Evolutionary conservation across 2,797 vertebrate genomes (phyloP), one percentile per base, ranked within the genome.

Genomic region (Myioborus melanocephalus): DNA sequence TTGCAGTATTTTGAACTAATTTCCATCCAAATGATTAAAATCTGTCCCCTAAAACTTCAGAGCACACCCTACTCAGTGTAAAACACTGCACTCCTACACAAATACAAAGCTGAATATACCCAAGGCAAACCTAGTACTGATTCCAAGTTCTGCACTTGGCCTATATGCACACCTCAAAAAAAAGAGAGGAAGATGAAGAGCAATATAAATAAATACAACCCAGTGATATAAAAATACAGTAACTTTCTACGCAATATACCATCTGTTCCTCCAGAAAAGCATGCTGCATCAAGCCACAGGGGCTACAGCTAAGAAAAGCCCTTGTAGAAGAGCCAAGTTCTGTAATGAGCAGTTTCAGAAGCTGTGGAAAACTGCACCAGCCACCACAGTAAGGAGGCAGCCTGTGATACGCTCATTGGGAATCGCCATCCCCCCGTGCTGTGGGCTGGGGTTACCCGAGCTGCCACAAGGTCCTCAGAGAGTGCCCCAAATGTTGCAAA

Each of bases 181-280:
- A 72, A 28, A 50, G 20, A 71, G 34, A 49, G 23, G 4, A n/a
- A 63, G 28, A 43, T 17, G 43, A 89, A 50, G 37, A 50, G 52
- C 1, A 1, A 75, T 73, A 94, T 71, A 92, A 93, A 90, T 83
- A 91, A 95, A 93, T 21, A 90, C 30, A 87, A 68, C 70, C 12
- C 52, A 59, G 78, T 19, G 87, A 71, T 93, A 95, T 32, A 87
- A 93, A 93, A 90, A 93, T 84, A 95, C 60, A 76, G 65, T 37
- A 83, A 87, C 65, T 89, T 95, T 93, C 92, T 97, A 91, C 55
- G 87, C 70, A 93, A 97, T 95, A 88, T 46, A 78, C 87, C 94
- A 96, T 96, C 94, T 96, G 93, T 92, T 96, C 89, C 61, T 69
- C 85, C 83, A 91, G 77, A 86, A 95, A 93, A 92, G 32, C 75